A percentile compares a stretch with the other conserved stretches of the same genome.
Conservation (phyloP, 2,113 vertebrate genomes). For the Callipepla squamata region DNA sequence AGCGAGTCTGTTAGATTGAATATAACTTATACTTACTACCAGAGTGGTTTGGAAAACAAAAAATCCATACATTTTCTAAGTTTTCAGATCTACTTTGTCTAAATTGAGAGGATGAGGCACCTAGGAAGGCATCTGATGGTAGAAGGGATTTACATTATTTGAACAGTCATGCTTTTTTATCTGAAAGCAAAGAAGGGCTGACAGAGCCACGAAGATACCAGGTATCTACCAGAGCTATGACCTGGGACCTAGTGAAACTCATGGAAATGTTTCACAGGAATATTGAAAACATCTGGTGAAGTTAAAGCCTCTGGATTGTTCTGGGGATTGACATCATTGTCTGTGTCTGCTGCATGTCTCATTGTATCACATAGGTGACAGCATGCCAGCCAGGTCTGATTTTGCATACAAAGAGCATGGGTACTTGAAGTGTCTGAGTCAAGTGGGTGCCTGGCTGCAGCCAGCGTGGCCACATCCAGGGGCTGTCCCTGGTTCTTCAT, state of each 20-base stretch:
- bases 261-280: not conserved
- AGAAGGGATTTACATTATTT: not conserved
- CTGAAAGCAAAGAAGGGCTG: not conserved
- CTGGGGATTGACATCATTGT: not conserved
- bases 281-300: not conserved
- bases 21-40: not conserved
- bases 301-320: not conserved
- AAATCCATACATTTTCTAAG: not conserved
- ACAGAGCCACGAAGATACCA: not conserved
- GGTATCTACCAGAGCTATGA: not conserved
- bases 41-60: not conserved
- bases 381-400: fast-evolving
- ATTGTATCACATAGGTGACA: fast-evolving
- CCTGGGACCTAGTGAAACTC: not conserved
- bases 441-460: fast-evolving
- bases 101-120: not conserved
- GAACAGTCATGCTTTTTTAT: not conserved
- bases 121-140: not conserved
- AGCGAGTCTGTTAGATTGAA: not conserved
- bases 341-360: not conserved
- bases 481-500: not conserved
- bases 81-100: not conserved
- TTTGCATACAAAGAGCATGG: not conserved
- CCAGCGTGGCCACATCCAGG: not conserved
- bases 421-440: not conserved